phyloP scores from a whole-genome alignment of 1,140 invertebrate species.

The Tigriopus japonicus region DNA sequence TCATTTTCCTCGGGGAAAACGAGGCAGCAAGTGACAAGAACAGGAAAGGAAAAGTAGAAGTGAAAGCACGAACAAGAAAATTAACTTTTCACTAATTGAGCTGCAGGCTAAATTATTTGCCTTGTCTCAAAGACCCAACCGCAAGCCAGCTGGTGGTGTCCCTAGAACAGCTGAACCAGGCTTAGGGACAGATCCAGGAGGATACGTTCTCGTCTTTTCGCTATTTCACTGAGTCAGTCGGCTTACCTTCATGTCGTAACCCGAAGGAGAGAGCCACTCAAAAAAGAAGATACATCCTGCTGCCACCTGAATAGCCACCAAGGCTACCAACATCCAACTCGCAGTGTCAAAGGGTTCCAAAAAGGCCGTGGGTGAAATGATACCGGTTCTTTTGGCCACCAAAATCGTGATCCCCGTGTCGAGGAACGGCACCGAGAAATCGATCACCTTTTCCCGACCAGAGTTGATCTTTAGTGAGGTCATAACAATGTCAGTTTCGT shows the following conservation, averaged over 20 bases:
- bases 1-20: too few relatives aligned
- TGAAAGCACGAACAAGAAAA: too few relatives aligned
- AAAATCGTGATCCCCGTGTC: slow-evolving; percentile 96
- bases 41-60: too few relatives aligned
- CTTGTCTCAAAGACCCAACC: too few relatives aligned
- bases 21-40: too few relatives aligned
- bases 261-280: slow-evolving; percentile 85
- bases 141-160: too few relatives aligned
- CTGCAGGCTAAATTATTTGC: too few relatives aligned
- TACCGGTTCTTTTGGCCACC: slow-evolving; percentile 88
- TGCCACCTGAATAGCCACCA: slow-evolving; percentile 88
- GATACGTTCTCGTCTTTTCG: too few relatives aligned
- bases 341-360: slow-evolving; percentile 94
- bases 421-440: slow-evolving; percentile 87
- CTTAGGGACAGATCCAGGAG: too few relatives aligned
- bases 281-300: slow-evolving; percentile 92
- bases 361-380: slow-evolving; percentile 94
- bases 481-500: slow-evolving; percentile 81
- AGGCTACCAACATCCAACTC: slow-evolving; percentile 90
- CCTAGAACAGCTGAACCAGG: too few relatives aligned
- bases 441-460: slow-evolving; percentile 49
- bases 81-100: too few relatives aligned
- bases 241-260: slow-evolving; percentile 73
- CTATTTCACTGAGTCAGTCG: too few relatives aligned
- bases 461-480: slow-evolving; percentile 95